Conservation (phyloP, 2,113 vertebrate species). For the Beaufortia kweichowensis region DNA sequence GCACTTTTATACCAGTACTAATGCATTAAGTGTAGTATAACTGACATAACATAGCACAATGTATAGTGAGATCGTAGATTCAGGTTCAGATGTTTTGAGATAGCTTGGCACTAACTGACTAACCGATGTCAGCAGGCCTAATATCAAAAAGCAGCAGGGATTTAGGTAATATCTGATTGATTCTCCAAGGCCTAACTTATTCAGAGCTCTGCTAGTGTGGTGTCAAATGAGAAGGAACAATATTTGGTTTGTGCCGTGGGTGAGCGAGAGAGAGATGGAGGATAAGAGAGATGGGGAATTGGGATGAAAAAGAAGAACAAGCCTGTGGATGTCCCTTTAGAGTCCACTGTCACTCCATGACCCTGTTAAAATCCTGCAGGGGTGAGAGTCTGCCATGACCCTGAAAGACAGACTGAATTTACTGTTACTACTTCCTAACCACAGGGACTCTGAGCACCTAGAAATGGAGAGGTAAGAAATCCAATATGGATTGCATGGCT, state of each 20-base stretch:
- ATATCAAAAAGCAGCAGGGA: slow-evolving; percentile 39
- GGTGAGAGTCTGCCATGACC: slow-evolving; percentile 53
- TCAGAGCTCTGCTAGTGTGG: slow-evolving; percentile 5
- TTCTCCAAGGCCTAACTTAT: background rate
- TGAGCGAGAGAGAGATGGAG: background rate
- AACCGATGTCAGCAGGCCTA: slow-evolving; percentile 8
- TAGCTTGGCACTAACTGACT: background rate
- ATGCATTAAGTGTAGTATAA: background rate
- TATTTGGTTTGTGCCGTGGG: background rate
- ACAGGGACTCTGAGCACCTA: slow-evolving; percentile 68
- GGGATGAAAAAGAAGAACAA: background rate
- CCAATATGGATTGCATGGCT: slow-evolving; percentile 71
- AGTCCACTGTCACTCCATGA: slow-evolving; percentile 17
- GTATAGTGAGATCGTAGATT: too few relatives aligned
- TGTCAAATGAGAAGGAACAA: slow-evolving; percentile 15
- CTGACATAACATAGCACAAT: background rate
- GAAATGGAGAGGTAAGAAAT: slow-evolving; percentile 73
- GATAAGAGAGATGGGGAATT: background rate
- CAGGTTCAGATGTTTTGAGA: slow-evolving; percentile 2
- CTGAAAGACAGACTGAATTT: slow-evolving; percentile 71
- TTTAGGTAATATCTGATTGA: slow-evolving; percentile 18
- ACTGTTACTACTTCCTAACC: slow-evolving; percentile 76
- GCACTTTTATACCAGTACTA: background rate
- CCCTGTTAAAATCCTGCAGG: slow-evolving; percentile 38
- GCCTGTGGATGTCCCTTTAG: background rate